Evolutionary conservation across 2,113 vertebrate species (phyloP), one percentile per base, ranked within the genome.

Genomic region (Macquaria ambigua): DNA sequence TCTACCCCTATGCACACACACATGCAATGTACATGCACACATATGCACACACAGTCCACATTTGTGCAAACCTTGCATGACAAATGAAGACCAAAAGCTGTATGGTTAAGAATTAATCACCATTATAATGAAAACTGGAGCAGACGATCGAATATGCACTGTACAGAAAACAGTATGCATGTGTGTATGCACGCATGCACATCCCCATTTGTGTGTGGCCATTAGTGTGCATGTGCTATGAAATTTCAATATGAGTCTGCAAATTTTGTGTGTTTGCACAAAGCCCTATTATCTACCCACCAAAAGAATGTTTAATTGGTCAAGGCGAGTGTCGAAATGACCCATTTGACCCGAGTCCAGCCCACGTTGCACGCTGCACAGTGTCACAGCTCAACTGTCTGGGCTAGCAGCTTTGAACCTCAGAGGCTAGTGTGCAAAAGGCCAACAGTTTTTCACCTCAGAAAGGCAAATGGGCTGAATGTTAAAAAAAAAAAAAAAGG

Each of bases 291-390:
- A 83, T 81, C 53, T 78, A 10, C 50, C 31, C 34, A 34, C 74
- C 28, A 66, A 74, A 56, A 69, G 74, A 88, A 88, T 80, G 23
- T 79, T 68, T 85, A 90, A 91, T 93, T 92, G 84, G 81, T 73
- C 55, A 76, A 81, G 59, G 66, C 34, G 10, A 80, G 43, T 72
- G 64, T 87, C 31, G 15, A 77, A 87, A 74, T 82, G 81, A 86
- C 82, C 83, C 62, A 12, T 82, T 84, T 90, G 81, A 89, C 92
- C 87, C 20, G 9, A 56, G 68, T 34, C 46, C 50, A 39, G 52
- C 56, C 50, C 62, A 31, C 21, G 56, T 56, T 63, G 72, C 43
- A 11, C 37, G 56, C 61, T 67, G 72, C 43, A 11, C 37, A 4
- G 50, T 58, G 72, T 76, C 55, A 76, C 41, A 74, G 73, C 53